These are phyloP conservation scores for Dipodomys spectabilis DNA, from an alignment of 2,113 vertebrate genomes.

Conservation along the genomic window DNA sequence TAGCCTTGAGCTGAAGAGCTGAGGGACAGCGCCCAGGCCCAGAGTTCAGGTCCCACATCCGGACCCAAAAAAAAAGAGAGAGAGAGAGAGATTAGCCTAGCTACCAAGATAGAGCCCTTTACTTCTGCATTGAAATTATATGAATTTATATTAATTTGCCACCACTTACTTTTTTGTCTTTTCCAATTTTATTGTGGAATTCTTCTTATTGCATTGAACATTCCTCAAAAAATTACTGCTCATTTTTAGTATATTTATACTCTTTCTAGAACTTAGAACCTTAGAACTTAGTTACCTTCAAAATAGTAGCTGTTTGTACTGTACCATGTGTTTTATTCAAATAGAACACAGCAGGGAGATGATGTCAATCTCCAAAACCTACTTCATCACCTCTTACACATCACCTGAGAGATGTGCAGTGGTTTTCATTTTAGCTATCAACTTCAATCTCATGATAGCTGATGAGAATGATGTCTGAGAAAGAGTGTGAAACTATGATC, in stretches of 20 bases:
- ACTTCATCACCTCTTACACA: not conserved
- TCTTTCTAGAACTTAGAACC: conserved; percentile 40
- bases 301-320: not conserved
- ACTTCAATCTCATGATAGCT: not conserved
- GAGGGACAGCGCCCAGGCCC: no score
- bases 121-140: not conserved
- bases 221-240: not conserved
- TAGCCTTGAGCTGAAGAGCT: no score
- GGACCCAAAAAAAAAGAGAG: no score
- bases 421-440: not conserved
- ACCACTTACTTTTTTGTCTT: not conserved
- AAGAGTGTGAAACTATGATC: not conserved
- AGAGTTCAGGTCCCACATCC: no score
- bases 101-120: not conserved
- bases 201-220: not conserved
- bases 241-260: not conserved
- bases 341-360: not conserved
- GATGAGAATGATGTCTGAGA: not conserved
- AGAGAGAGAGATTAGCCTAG: not conserved
- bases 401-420: not conserved
- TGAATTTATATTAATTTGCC: not conserved
- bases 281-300: conserved; percentile 33
- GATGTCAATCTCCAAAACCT: not conserved
- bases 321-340: not conserved
- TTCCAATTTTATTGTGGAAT: not conserved